Conservation (phyloP, 2,797 vertebrate genomes). For the Morelia viridis region DNA sequence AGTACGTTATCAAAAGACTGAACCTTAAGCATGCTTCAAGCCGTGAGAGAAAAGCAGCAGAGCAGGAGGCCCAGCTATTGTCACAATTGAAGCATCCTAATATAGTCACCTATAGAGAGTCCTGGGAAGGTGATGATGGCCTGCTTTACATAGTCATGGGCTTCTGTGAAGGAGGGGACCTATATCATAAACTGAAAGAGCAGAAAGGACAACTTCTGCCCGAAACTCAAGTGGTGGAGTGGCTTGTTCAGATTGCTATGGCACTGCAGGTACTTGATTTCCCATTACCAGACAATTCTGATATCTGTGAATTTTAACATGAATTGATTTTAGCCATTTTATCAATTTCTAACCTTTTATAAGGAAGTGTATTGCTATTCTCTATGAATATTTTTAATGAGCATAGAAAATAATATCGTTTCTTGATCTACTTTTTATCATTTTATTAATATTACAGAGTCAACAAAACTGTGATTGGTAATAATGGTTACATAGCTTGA, state of each 20-base stretch:
- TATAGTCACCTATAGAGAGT: slow-evolving; percentile 96
- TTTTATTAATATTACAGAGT: background rate
- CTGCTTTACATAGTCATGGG: slow-evolving; percentile 96
- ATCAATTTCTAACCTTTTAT: background rate
- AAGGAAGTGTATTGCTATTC: background rate
- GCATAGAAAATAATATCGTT: background rate
- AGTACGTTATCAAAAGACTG: slow-evolving; percentile 97
- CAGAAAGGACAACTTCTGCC: slow-evolving; percentile 89
- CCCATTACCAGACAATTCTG: background rate
- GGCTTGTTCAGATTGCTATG: slow-evolving; percentile 99
- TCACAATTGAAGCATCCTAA: slow-evolving; percentile 93
- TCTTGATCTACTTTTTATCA: background rate
- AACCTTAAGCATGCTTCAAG: slow-evolving; percentile 87
- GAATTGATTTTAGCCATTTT: background rate
- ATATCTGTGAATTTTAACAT: background rate
- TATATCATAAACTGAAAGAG: slow-evolving; percentile 94
- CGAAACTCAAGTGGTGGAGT: slow-evolving; percentile 94
- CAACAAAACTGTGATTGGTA: background rate
- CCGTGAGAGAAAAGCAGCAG: slow-evolving; percentile 86
- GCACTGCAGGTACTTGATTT: slow-evolving; percentile 84
- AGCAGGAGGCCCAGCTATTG: slow-evolving; percentile 95
- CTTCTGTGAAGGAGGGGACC: slow-evolving; percentile 96
- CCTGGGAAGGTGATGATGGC: slow-evolving; percentile 91
- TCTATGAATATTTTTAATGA: slow-evolving; percentile 18
- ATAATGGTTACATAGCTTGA: background rate